Evolutionary conservation across 1,140 invertebrate genomes (phyloP).

Genomic region (Drosophila simulans): DNA sequence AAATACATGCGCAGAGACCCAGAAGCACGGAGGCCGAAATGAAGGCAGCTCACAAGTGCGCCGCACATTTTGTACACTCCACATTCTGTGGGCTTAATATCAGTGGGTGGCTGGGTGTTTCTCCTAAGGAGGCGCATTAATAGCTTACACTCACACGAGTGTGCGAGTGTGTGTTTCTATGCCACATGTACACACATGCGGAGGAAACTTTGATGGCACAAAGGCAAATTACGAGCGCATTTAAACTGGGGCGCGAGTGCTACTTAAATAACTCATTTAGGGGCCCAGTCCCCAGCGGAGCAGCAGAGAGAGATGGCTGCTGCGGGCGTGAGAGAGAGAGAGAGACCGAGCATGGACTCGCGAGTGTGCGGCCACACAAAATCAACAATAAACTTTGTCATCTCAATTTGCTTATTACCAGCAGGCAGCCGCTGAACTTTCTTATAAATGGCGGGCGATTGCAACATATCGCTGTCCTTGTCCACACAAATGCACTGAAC

Average conservation of each 20-base stretch:
- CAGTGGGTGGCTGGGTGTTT: constrained; percentile 5
- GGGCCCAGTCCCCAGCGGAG: constrained; percentile 56
- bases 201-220: constrained; percentile 70
- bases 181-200: constrained; percentile 48
- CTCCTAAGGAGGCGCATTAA: constrained; percentile 64
- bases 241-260: constrained; percentile 80
- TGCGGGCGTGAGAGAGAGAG: background rate
- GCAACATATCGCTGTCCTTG: constrained; percentile 39
- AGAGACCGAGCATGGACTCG: constrained; percentile 4
- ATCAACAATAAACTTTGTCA: constrained; percentile 82
- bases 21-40: constrained; percentile 24
- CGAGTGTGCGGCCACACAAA: constrained; percentile 51
- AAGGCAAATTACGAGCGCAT: constrained; percentile 82
- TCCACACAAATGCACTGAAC: constrained; percentile 14
- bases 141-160: constrained; percentile 50
- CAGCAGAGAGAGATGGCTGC: constrained; percentile 13
- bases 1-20: constrained; percentile 61
- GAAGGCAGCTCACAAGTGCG: constrained; percentile 55
- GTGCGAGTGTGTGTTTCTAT: constrained; percentile 50
- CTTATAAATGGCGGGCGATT: constrained; percentile 79
- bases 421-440: constrained; percentile 67
- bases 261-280: constrained; percentile 83
- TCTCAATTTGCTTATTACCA: constrained; percentile 83
- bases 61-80: constrained; percentile 43
- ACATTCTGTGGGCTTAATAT: constrained; percentile 16